A percentile compares a stretch with the other conserved stretches of the same genome.
These are phyloP conservation scores for Daubentonia madagascariensis DNA, from an alignment of 2,113 vertebrate genomes.

Conservation along the genomic window DNA sequence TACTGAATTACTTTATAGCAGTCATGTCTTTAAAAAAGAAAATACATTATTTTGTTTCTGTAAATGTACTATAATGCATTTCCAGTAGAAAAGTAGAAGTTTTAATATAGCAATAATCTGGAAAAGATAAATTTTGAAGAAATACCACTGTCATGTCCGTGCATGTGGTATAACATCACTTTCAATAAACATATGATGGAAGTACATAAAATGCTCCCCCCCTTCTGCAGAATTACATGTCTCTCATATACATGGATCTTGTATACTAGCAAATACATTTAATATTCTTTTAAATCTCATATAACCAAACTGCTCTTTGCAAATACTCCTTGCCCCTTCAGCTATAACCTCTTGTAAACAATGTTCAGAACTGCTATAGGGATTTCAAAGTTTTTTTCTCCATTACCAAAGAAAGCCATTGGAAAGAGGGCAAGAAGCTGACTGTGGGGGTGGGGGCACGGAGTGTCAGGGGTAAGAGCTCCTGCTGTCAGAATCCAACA, in stretches of 20 bases:
- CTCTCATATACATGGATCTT: neutral
- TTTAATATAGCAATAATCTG: neutral
- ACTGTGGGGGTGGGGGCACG: neutral
- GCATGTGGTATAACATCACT: neutral
- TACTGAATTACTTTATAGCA: neutral
- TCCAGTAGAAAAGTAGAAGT: neutral
- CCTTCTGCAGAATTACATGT: neutral
- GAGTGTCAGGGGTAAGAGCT: neutral
- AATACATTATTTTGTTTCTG: neutral
- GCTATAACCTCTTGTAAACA: conserved; percentile 33
- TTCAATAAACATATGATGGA: neutral
- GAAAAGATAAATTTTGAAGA: conserved; percentile 28
- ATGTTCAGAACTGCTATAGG: neutral
- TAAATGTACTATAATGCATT: neutral
- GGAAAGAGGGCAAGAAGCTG: neutral
- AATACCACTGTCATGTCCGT: neutral
- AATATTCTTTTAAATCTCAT: neutral
- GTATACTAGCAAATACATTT: neutral
- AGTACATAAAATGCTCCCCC: neutral
- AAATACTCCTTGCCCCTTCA: neutral
- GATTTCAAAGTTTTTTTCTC: conserved; percentile 10
- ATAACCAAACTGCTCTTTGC: neutral
- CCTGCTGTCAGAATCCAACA: neutral
- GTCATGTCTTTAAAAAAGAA: neutral
- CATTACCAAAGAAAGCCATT: neutral